Evolutionary conservation across 2,888 invertebrate species (phyloP).

Genomic region (Bhutanitis thaidina): DNA sequence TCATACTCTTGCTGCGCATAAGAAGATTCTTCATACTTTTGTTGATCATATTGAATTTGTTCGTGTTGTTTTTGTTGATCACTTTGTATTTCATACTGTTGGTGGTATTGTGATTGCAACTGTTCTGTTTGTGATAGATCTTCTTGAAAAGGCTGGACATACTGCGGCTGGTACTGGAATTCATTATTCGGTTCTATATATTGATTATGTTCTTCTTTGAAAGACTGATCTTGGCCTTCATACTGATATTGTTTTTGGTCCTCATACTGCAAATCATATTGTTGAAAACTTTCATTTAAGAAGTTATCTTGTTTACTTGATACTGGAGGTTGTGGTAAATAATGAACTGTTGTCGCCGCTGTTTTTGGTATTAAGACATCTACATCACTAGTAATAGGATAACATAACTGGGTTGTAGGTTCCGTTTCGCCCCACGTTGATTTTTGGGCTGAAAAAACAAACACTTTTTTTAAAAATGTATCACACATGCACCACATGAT

Average conservation of each 20-base stretch:
- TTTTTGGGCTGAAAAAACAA: conserved; percentile 68
- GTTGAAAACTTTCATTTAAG: conserved; percentile 48
- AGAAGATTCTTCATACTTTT: conserved; percentile 28
- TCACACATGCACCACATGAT: conserved; percentile 20
- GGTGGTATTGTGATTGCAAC: not conserved
- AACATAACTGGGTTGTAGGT: conserved; percentile 55
- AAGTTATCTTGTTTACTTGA: conserved; percentile 48
- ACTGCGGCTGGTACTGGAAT: conserved; percentile 28
- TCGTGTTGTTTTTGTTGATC: conserved; percentile 31
- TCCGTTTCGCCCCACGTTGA: conserved; percentile 66
- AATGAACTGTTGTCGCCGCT: conserved; percentile 50
- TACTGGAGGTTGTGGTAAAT: conserved; percentile 55
- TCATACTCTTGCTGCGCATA: conserved; percentile 34
- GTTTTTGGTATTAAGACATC: conserved; percentile 54
- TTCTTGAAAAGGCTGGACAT: conserved; percentile 27
- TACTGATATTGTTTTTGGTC: conserved; percentile 35
- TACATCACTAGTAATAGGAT: conserved; percentile 55
- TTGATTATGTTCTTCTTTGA: conserved; percentile 29
- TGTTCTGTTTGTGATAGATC: conserved; percentile 2
- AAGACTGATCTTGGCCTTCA: conserved; percentile 30
- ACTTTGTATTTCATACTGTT: conserved; percentile 26
- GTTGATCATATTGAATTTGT: conserved; percentile 29
- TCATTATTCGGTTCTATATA: conserved; percentile 33
- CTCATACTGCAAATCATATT: conserved; percentile 45
- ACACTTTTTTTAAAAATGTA: conserved; percentile 28